Base-by-base conservation (phyloP, 1,140 invertebrate genomes). In the Atta cephalotes region DNA sequence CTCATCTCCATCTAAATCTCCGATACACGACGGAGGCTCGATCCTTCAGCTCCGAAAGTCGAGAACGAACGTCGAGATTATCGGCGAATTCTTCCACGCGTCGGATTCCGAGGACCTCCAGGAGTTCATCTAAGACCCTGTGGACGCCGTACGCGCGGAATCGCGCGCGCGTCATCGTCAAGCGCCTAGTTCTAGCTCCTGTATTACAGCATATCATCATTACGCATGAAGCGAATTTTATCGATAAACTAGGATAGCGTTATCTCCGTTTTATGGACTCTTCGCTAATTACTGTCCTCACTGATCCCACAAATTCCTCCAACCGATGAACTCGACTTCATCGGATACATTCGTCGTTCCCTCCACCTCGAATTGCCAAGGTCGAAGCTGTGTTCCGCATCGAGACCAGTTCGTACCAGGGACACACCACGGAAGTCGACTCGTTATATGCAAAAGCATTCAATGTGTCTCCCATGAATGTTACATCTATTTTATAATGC, bases 121-220 rank as follows among this genome's bases (percentile, higher is more conserved):
- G 65, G 18, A 56, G n/a, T 86, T 58, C 31, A 63, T 72, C 21
- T 76, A 58, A 86, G 58, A 66, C 21, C 1, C 25, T 58, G 25
- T 76, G 56, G 60, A 89, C 56, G 74, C 45, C 28, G 51, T 58
- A 53, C 78, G 49, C 51, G 88, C 78, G 78, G 28, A 31, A 31
- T 31, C 28, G 28, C 28, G 28, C 78, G 49, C 51, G 88, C 78
- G 78, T 76, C 78, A 60, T 81, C 76, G 21, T 71, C 65, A 60
- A 89, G 81, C 79, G 72, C 39, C 60, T 90, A 90, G 88, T 35
- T 85, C 79, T 91, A 88, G 84, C 82, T 86, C 74, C 88, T 79
- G 80, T 82, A 90, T 92, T 84, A 88, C 89, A 89, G 87, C 92
- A 93, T 93, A 94, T 94, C 92, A 93, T 92, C 89, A 88, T 92